Evolutionary conservation across 2,888 invertebrate species (phyloP), one percentile per base, ranked within the genome.

Genomic region (Netelia fuscicornis): DNA sequence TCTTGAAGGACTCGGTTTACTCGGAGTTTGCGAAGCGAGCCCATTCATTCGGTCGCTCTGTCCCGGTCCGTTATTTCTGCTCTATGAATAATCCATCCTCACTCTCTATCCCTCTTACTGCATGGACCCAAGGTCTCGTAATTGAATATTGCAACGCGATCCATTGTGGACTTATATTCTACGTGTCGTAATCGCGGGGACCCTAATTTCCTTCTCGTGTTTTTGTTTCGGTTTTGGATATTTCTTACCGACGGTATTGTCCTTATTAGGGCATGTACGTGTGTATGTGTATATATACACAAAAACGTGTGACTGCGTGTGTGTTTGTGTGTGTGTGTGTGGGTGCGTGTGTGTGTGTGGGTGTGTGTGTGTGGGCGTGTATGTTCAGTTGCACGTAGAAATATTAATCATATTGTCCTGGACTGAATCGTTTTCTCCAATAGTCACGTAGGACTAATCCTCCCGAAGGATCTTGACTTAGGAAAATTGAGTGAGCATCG

Each of bases 61-160:
- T 75, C 68, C 56, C 64, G 74, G 65, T 75, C 65, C 67, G 54
- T 70, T 83, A 64, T 75, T 75, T 79, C 71, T 64, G 17, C 70
- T 72, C 25, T 84, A 37, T 72, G 71, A 52, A 77, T 78, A 72
- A 72, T 68, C 44, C 44, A 76, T 75, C 20, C 48, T 52, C 44
- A 52, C 65, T 65, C 71, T 30, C 71, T 67, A 23, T 70, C 71
- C 64, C 62, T n/a, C 37, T 60, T 62, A 30, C 54, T 42, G 20
- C 68, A 56, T 64, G 13, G 10, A 10, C 48, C 17, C n/a, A 17
- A 67, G 60, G 62, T 76, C 83, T 70, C 68, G 72, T 84, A 86
- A 86, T 84, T 86, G 83, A 86, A 85, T 80, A 80, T 80, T 85
- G 68, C 60, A 74, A 70, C 65, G 58, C 77, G 72, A 54, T 83